A percentile compares a stretch with the other conserved stretches of the same genome.
phyloP scores from a whole-genome alignment of 2,797 vertebrate genomes.

The Uromys caudimaculatus region DNA sequence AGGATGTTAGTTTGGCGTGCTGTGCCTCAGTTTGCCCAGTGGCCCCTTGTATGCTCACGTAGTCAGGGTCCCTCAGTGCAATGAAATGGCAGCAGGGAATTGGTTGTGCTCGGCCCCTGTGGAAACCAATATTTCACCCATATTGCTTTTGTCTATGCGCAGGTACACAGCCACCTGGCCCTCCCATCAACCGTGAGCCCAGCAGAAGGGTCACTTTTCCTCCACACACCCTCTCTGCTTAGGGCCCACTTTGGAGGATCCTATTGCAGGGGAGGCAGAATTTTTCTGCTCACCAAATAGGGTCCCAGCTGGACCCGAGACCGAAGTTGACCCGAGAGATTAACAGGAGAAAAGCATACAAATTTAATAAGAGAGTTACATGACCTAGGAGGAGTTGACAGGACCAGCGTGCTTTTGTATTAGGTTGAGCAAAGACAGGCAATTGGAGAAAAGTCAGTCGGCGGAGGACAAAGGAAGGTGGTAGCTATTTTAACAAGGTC shows the following conservation, averaged over 20 bases:
- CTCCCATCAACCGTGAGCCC: neutral
- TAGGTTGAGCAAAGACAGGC: neutral
- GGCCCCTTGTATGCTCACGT: neutral
- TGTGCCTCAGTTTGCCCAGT: constrained; percentile 4
- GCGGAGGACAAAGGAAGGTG: neutral
- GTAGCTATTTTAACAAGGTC: neutral
- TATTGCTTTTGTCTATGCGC: neutral
- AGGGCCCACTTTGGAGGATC: neutral
- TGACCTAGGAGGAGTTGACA: neutral
- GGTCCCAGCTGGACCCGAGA: neutral
- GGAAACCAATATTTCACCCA: neutral
- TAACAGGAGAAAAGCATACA: neutral
- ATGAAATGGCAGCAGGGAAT: neutral
- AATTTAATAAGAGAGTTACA: neutral
- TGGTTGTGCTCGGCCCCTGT: neutral
- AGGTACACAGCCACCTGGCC: neutral
- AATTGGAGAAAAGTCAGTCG: neutral
- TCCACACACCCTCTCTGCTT: neutral
- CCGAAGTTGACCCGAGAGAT: neutral
- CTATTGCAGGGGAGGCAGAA: neutral
- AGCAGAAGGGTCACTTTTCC: neutral
- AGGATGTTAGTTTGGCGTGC: neutral
- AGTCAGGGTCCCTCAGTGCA: neutral
- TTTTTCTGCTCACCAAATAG: neutral
- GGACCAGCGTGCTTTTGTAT: neutral